Base-by-base conservation (phyloP, 2,113 vertebrate genomes). In the Uria aalge region DNA sequence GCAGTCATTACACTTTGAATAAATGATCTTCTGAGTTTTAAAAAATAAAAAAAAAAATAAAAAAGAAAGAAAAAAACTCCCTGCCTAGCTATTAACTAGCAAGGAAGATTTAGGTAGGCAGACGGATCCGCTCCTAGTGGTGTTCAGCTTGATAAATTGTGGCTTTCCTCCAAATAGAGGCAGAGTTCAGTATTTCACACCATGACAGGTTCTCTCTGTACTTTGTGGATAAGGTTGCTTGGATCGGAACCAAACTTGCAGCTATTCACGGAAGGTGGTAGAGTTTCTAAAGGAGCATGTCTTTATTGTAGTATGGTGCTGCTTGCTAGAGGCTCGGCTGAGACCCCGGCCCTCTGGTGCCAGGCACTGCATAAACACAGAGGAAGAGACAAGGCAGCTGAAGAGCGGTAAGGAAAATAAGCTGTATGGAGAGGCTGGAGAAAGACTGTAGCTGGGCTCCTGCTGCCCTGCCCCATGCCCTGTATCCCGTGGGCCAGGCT, bases 191-290 rank as follows among this genome's bases (percentile, higher is more conserved):
- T 89, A 95, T 93, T 97, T 95, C 93, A 97, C 94, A 95, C 93
- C 93, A 95, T 91, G 97, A 96, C 96, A 96, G 92, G 95, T 97
- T 97, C 95, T 95, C 66, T 91, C 97, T 96, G 97, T 97, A 94
- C 94, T 97, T 91, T 96, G 93, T 82, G 97, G 92, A 88, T 96
- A 95, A 96, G 96, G 89, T 96, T 96, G 91, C 84, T 96, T 97
- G 95, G 95, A 96, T 94, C 71, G 56, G 80, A 91, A 95, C 78
- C 80, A 97, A 93, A 41, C 81, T 76, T 62, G n/a, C 81, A 95
- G 88, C 86, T 92, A 89, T 94, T 95, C 95, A 90, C 0, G 43
- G 92, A 88, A 96, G 91, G 94, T 96, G 94, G 88, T 57, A 15
- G 91, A 69, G 89, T 73, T 92, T 83, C 87, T 57, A 5, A 41